Evolutionary conservation across 2,113 vertebrate genomes (phyloP).

Genomic region (Neopipo cinnamomea): DNA sequence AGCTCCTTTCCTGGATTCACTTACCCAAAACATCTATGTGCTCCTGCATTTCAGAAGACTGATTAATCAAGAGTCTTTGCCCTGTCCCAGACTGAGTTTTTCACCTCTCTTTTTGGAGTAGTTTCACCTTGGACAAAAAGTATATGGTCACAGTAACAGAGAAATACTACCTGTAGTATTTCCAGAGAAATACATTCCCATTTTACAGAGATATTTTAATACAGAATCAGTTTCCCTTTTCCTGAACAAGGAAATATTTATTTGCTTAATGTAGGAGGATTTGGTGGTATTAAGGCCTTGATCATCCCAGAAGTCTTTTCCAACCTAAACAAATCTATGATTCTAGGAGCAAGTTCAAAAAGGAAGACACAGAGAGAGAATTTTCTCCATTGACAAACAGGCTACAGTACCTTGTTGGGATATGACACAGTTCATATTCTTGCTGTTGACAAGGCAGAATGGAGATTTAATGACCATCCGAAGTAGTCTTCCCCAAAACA

Average conservation of each 20-base stretch:
- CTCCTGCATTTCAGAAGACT: background rate
- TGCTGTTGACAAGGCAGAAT: background rate
- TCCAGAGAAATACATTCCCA: no score
- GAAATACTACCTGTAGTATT: background rate
- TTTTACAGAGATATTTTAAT: background rate
- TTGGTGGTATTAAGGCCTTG: accelerated
- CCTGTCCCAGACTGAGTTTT: background rate
- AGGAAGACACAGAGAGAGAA: background rate
- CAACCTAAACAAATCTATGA: background rate
- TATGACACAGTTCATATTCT: background rate
- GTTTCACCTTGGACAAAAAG: background rate
- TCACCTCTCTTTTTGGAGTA: background rate
- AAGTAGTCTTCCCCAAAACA: background rate
- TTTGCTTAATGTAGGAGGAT: background rate
- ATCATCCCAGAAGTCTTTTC: background rate
- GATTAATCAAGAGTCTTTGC: background rate
- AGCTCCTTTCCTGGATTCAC: background rate
- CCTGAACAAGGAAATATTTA: background rate
- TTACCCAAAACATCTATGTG: background rate
- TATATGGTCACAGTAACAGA: background rate
- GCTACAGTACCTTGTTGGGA: background rate
- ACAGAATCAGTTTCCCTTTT: background rate
- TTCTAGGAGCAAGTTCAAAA: background rate
- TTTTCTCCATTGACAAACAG: background rate
- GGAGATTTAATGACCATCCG: background rate